Evolutionary conservation across 2,113 vertebrate genomes (phyloP), one percentile per base, ranked within the genome.

Genomic region (Vireo altiloquus): DNA sequence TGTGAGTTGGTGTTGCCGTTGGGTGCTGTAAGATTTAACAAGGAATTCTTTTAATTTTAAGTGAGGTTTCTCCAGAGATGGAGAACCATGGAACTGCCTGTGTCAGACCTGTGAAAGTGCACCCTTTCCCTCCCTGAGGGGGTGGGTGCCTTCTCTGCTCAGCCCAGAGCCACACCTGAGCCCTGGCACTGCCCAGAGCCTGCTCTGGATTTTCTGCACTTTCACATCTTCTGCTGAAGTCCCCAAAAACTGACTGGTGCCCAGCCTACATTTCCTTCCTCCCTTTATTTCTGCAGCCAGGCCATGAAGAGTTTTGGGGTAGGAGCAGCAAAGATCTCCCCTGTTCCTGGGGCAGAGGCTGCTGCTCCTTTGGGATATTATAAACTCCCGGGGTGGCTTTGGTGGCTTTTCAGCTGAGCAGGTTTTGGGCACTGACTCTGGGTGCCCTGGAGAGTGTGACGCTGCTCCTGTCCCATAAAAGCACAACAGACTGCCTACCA

Each of bases 201-300:
- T 22, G 11, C n/a, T 65, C 56, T 70, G 69, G 20, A 30, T 54
- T 81, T 74, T 30, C 27, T 24, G 50, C 23, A 35, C 39, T 63
- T 87, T 13, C 53, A 49, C 59, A 39, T 27, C 35, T 74, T 49
- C 28, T 50, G 17, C 21, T 89, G 53, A 86, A 33, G 35, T 5
- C 23, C 57, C 61, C 0, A 0, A 39, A 76, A 72, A 16, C 10
- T 37, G 24, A 27, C 57, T 20, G 71, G 13, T 59, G 61, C 71
- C 46, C 0, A 4, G 70, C 19, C 52, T 53, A 1, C 6, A 28
- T 39, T 46, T 59, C 39, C 30, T 66, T 28, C 49, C 42, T 61
- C 16, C 16, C 12, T 21, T 21, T 42, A 2, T n/a, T 31, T 18
- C 24, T 61, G 53, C 71, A 76, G 57, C 37, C 35, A 44, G 69